These are phyloP conservation scores for Passer domesticus DNA, from an alignment of 2,113 vertebrate genomes.

Conservation along the genomic window DNA sequence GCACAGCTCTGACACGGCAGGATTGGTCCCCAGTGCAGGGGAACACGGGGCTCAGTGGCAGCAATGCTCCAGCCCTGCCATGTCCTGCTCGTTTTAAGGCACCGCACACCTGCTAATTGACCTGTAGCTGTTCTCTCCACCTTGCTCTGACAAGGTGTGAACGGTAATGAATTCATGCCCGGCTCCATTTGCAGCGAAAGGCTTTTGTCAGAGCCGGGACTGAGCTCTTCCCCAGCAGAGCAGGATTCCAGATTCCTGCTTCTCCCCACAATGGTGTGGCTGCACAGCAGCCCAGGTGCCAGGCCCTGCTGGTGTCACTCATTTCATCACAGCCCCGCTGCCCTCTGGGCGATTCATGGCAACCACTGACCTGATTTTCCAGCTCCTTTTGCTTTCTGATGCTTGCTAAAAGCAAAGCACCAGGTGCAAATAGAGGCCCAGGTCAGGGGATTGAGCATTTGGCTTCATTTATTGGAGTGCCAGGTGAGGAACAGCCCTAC, in stretches of 20 bases:
- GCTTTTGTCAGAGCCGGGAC: neutral
- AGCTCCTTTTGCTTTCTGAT: neutral
- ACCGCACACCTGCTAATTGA: neutral
- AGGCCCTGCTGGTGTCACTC: neutral
- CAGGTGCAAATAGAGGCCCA: neutral
- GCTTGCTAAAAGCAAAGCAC: neutral
- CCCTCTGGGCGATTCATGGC: neutral
- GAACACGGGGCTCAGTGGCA: neutral
- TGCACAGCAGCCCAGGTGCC: neutral
- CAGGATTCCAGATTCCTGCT: neutral
- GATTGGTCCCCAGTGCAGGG: neutral
- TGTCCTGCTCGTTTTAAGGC: neutral
- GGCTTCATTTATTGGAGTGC: neutral
- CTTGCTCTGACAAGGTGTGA: neutral
- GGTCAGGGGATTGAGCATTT: neutral
- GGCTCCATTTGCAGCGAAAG: neutral
- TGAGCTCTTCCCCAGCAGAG: neutral
- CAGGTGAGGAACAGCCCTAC: neutral
- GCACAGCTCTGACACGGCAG: neutral
- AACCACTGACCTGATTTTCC: neutral
- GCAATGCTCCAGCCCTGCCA: neutral
- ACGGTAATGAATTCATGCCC: neutral
- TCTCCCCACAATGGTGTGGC: rapidly evolving
- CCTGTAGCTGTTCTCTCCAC: neutral
- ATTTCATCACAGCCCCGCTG: neutral